Conservation (phyloP, 2,113 vertebrate species). For the Phylloscopus trochiloides region DNA sequence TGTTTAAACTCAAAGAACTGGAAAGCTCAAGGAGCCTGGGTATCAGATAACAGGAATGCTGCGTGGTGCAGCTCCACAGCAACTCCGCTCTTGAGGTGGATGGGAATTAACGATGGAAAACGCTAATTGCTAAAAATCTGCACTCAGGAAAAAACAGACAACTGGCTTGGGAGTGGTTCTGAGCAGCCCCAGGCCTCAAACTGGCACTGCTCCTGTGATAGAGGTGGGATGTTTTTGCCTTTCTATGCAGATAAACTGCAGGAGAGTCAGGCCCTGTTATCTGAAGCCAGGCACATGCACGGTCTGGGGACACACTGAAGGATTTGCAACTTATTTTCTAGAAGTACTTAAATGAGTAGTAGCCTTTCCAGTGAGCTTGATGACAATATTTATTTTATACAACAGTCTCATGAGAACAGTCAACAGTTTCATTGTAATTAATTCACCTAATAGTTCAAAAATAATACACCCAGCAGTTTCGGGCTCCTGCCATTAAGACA, state of each 20-base stretch:
- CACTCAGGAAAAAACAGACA: neutral
- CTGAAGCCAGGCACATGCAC: neutral
- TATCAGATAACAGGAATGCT: slow-evolving; percentile 51
- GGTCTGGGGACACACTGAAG: neutral
- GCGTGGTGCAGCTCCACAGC: neutral
- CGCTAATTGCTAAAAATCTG: neutral
- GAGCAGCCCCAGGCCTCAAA: neutral
- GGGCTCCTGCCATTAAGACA: neutral
- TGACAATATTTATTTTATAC: neutral
- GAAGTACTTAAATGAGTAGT: neutral
- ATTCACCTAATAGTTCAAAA: neutral
- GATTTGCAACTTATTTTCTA: neutral
- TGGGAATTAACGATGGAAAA: neutral
- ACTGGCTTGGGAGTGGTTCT: neutral
- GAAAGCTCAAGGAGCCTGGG: slow-evolving; percentile 6
- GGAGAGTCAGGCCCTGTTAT: neutral
- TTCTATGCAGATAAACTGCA: rapidly evolving
- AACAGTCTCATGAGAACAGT: neutral
- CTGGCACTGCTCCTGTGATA: neutral
- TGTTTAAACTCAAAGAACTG: slow-evolving; percentile 64
- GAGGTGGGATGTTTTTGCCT: neutral
- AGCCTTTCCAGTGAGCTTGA: neutral
- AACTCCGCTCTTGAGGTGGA: neutral
- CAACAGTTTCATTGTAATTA: slow-evolving; percentile 24
- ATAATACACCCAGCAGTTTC: neutral